Conservation (phyloP, 35 echinoderm and acorn worm species). For the Hemicentrotus pulcherrimus region DNA sequence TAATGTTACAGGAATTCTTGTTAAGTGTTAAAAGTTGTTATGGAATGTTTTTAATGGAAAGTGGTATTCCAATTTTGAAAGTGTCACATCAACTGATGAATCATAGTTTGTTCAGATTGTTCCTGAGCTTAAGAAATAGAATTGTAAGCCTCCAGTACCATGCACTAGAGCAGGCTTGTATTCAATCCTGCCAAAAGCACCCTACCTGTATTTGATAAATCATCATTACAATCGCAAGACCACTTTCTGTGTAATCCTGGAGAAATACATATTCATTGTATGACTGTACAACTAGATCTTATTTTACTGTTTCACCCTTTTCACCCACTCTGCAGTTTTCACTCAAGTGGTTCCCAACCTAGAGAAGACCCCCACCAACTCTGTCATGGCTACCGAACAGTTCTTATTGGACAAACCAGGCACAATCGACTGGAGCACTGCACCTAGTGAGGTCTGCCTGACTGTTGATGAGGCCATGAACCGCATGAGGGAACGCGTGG, state of each 20-base stretch:
- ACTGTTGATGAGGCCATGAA: constrained; percentile 62
- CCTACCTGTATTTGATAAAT: no score
- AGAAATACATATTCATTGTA: neutral
- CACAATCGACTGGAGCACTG: constrained; percentile 75
- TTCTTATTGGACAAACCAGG: constrained; percentile 90
- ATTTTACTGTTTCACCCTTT: neutral
- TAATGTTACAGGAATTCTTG: no score
- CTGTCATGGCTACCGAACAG: constrained; percentile 61
- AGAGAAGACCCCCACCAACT: constrained; percentile 89
- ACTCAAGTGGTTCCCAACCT: constrained; percentile 92
- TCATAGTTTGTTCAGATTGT: no score
- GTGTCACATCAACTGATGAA: no score
- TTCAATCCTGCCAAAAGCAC: no score
- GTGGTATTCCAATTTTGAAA: no score
- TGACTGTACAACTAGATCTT: neutral
- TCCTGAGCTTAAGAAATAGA: no score
- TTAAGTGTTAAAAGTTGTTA: no score
- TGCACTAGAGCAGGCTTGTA: no score
- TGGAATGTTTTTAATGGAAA: no score
- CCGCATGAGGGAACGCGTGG: constrained; percentile 72
- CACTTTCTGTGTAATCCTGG: neutral
- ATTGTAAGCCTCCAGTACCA: no score
- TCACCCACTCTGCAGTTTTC: constrained; percentile 66
- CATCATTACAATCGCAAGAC: no score
- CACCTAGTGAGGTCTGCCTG: constrained; percentile 4